Base-by-base conservation (phyloP, 2,113 vertebrate genomes). In the Picathartes gymnocephalus region DNA sequence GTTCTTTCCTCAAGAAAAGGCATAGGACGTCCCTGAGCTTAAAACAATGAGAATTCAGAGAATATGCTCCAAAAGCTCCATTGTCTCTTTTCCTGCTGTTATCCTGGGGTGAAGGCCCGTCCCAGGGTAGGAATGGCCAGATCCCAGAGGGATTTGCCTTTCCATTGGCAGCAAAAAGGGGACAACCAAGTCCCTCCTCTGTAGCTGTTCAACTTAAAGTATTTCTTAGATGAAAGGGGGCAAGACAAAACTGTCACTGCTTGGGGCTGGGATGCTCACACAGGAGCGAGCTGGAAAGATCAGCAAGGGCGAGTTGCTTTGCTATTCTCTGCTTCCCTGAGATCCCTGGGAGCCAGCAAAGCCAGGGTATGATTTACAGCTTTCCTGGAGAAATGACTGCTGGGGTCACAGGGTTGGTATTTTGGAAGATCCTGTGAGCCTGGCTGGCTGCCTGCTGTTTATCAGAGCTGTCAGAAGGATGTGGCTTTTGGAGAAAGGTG, bases 401-500 rank as follows among this genome's bases (percentile, higher is more conserved):
- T 2, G 12, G 51, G 57, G 40, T 53, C n/a, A 60, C 57, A 40
- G 72, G 76, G 37, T 1, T 35, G 65, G 37, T 40, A 23, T 56
- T 91, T 81, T 66, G 2, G 6, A 93, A 76, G 81, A 51, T 53
- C 44, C 42, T 37, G 40, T 15, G 80, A 95, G 48, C 53, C 91
- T 80, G 88, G 23, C 62, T 84, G 60, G 4, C 74, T 92, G 72
- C n/a, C 78, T 69, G 14, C 45, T 86, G 90, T 80, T 90, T 77
- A 73, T 86, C 86, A 48, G 73, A 48, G 57, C 81, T 91, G 86
- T 91, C 92, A 81, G 62, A 62, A 60, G 61, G 81, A 92, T 54
- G 78, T 15, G 77, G 53, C 66, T 93, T 61, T 13, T 81, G 86
- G 45, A 69, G 66, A 85, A 91, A 93, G 91, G 93, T 87, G 91